Percentiles rank a stretch among this genome's conserved stretches.
Evolutionary conservation across 2,888 invertebrate species (phyloP).

Genomic region (Plebejus argus): DNA sequence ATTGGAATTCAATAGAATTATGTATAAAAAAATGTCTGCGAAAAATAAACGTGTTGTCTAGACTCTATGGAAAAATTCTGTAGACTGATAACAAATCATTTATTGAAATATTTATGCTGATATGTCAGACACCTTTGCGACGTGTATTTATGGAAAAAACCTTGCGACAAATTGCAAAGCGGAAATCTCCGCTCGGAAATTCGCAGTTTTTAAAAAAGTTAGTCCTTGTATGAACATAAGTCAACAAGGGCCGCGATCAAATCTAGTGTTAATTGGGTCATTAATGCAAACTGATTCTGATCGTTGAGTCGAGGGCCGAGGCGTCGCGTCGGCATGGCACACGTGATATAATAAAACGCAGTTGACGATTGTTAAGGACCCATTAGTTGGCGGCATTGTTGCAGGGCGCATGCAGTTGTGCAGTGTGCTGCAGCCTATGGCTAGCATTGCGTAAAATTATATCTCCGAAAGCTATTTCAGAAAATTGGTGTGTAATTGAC

Average conservation of each 20-base stretch:
- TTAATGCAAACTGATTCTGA: slow-evolving; percentile 21
- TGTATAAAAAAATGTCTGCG: not conserved
- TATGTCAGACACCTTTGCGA: no score
- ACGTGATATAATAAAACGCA: slow-evolving; percentile 29
- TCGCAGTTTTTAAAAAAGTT: not conserved
- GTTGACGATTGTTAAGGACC: not conserved
- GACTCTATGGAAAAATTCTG: not conserved
- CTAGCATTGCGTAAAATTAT: no score
- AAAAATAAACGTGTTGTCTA: not conserved
- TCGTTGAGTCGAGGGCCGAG: not conserved
- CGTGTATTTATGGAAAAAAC: not conserved
- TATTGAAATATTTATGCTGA: no score
- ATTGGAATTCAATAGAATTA: not conserved
- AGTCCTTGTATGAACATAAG: not conserved
- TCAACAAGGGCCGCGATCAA: not conserved
- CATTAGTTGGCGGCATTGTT: no score
- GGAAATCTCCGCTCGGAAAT: not conserved
- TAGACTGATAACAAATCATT: not conserved
- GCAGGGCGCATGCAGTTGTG: no score
- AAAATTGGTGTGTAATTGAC: not conserved
- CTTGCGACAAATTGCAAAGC: not conserved
- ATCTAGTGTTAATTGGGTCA: slow-evolving; percentile 16
- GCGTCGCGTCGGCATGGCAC: not conserved
- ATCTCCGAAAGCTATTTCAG: no score
- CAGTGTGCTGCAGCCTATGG: no score